Evolutionary conservation across 2,113 vertebrate species (phyloP), one percentile per base, ranked within the genome.

Genomic region (Todiramphus chloris): DNA sequence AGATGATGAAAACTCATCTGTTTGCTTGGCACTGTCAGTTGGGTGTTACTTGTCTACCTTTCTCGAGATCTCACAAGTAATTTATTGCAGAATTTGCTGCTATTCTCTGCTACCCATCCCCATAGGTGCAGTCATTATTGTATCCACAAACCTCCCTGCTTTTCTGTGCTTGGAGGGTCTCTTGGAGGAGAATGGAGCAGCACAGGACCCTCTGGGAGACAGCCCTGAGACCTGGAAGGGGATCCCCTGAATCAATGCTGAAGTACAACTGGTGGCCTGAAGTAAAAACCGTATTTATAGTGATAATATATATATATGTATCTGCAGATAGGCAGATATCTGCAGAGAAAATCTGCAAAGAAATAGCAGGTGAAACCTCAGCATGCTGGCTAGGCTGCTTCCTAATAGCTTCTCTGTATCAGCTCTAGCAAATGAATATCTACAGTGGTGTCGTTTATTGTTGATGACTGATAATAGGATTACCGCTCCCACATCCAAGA

Each of bases 381-480:
- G 89, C 73, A 24, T 82, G 85, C 89, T 3, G 31, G 70, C 77
- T 56, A 82, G 73, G 83, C 83, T 93, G 85, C 55, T 76, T 94
- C 87, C 83, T 96, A 96, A 96, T 86, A 93, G 56, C 78, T 91
- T 83, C 82, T 80, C 64, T 62, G 51, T 95, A 97, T 97, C 95
- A 87, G 43, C 56, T 81, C 43, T 66, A 87, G 92, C 81, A 97
- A 96, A 94, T 73, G 76, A 96, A 18, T 63, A 92, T 88, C 89
- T 85, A 72, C 64, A 86, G 79, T 37, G 5, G 56, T 69, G 75
- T 62, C 31, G 5, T 78, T 97, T 96, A 90, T 94, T 88, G 93
- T 86, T 86, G 88, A 94, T 97, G 83, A 94, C 50, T 97, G 96
- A 95, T 94, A 96, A 96, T 25, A 55, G 79, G 89, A 95, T 98